phyloP scores from a whole-genome alignment of 1,140 invertebrate species.

The Procambarus clarkii region DNA sequence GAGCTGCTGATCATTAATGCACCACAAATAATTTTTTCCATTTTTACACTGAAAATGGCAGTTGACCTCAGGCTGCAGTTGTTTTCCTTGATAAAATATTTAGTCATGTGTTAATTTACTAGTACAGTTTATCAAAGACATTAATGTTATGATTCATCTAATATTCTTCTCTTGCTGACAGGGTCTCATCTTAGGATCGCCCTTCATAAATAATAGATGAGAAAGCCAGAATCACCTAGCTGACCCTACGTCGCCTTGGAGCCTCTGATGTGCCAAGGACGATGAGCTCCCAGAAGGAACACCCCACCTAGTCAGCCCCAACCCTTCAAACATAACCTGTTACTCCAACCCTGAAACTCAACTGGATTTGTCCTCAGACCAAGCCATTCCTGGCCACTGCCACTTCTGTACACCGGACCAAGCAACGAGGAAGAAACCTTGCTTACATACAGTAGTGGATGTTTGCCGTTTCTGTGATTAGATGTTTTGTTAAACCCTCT shows the following conservation, averaged over 20 bases:
- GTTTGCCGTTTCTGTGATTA: conserved; percentile 40
- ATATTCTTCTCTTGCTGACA: neutral
- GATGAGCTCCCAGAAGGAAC: conserved; percentile 62
- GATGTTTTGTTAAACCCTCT: conserved; percentile 49
- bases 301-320: conserved; percentile 62
- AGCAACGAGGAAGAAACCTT: conserved; percentile 48
- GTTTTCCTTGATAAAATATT: too few species aligned
- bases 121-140: neutral
- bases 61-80: too few species aligned
- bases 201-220: conserved; percentile 59
- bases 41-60: too few species aligned
- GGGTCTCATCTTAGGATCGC: conserved; percentile 51
- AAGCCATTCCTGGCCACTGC: conserved; percentile 29
- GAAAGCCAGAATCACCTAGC: conserved; percentile 35
- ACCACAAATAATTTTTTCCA: too few species aligned
- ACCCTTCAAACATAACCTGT: conserved; percentile 12
- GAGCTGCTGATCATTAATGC: too few species aligned
- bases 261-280: conserved; percentile 50
- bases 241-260: conserved; percentile 65
- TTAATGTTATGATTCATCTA: neutral
- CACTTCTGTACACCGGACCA: conserved; percentile 39
- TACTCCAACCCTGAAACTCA: neutral
- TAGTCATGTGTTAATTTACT: too few species aligned
- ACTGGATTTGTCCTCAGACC: conserved; percentile 17
- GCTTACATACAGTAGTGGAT: conserved; percentile 9